Base-by-base conservation (phyloP, 1,140 invertebrate species). In the Himalopsyche phryganea region DNA sequence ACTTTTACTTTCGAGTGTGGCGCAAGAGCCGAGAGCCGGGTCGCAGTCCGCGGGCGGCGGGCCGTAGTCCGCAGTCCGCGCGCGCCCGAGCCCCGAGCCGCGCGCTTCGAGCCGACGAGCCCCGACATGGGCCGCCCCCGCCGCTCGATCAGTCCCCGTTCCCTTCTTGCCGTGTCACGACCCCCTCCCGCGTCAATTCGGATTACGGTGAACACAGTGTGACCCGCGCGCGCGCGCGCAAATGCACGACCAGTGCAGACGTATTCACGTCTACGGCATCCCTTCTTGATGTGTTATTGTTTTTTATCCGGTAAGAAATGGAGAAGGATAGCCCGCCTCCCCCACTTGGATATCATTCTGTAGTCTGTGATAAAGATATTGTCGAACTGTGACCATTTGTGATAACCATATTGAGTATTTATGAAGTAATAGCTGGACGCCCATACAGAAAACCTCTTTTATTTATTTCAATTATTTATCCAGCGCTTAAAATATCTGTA, bases 1-100 rank as follows among this genome's bases (percentile, higher is more conserved):
- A 76, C 74, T 76, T 77, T 76, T 76, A 76, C 73, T 78, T 76
- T 76, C 74, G 67, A 71, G 23, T 28, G 23, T 28, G 23, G 23
- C 23, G 23, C 23, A 28, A 28, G 23, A 28, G 23, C 23, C 23
- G 23, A 28, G 69, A 69, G 46, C 69, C 73, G 72, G 71, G 71
- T 71, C 44, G 41, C 23, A 28, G 23, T 28, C 23, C 23, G 58
- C 72, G 71, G 69, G 68, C 61, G 51, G 65, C 49, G 35, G 54
- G 63, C 61, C 41, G 58, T 52, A 47, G 52, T 46, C 23, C 17
- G 44, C 50, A 32, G 42, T 44, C 36, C 56, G 64, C 58, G 61
- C 56, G 56, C 54, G 52, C 53, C 51, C 57, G 58, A 51, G 52
- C 51, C 51, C 50, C 53, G 62, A 50, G 51, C 50, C 58, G 58